A percentile compares a stretch with the other conserved stretches of the same genome.
Conservation (phyloP, 2,888 invertebrate genomes). For the Callimorpha dominula region DNA sequence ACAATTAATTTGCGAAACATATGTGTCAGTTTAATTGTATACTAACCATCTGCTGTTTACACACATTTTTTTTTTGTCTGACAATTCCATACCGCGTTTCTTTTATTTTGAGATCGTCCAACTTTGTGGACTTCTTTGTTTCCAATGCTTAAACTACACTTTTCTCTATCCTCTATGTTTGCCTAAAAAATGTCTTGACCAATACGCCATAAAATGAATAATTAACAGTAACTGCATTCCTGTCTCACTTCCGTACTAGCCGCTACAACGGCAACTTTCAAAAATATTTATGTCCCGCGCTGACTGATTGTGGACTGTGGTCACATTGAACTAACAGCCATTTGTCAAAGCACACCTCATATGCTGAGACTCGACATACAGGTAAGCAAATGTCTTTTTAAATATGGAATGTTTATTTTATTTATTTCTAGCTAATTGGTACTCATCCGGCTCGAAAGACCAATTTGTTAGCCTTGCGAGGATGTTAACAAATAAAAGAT, state of each 20-base stretch:
- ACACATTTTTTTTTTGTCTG: too few species aligned
- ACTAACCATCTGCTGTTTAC: constrained; percentile 8
- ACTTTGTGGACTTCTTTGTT: too few species aligned
- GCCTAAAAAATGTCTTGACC: background rate
- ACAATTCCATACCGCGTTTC: too few species aligned
- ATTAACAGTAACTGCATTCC: background rate
- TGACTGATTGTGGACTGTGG: background rate
- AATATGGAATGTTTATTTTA: too few species aligned
- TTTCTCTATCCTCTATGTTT: background rate
- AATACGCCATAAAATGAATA: background rate
- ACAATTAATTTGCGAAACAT: constrained; percentile 25
- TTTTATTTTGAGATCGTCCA: too few species aligned
- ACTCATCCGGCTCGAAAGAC: too few species aligned
- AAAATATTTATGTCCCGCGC: too few species aligned
- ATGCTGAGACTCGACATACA: too few species aligned
- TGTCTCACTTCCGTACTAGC: background rate
- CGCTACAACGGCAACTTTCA: background rate
- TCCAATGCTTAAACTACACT: background rate
- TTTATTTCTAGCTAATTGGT: too few species aligned
- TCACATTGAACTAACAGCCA: background rate
- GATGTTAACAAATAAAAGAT: too few species aligned
- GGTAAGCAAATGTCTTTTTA: too few species aligned
- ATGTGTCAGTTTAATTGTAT: constrained; percentile 26
- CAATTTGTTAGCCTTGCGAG: too few species aligned
- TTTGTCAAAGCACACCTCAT: background rate